Evolutionary conservation across 2,113 vertebrate genomes (phyloP), one percentile per base, ranked within the genome.

Genomic region (Verasper variegatus): DNA sequence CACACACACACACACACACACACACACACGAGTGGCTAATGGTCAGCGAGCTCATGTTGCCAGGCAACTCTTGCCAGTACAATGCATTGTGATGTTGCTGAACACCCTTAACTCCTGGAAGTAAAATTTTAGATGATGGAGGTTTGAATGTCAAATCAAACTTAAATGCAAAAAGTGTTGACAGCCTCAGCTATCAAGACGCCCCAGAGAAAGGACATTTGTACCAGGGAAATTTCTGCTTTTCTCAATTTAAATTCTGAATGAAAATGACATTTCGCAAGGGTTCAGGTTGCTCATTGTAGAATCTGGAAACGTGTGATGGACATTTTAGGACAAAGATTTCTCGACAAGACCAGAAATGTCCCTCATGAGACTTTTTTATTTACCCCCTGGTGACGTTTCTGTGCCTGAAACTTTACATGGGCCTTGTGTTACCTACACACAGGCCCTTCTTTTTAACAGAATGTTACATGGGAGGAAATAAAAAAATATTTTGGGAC

Each of bases 41-140:
- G 73, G 83, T 84, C 62, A 76, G 49, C 71, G 67, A 83, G 69
- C 77, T 82, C 35, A 64, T 20, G 85, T 89, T 89, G 84, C 86
- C 72, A 79, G 66, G 88, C 81, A 80, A 82, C 77, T 81, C n/a
- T 21, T 74, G 74, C 62, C 64, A 62, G 51, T 65, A 59, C 83
- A 69, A 84, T 23, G 60, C 56, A 37, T 78, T 63, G 66, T 68
- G 68, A 57, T 37, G 37, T 69, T 49, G 70, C 58, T 66, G 17
- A 75, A 68, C 49, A 68, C 26, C 56, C 18, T 78, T 68, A 27
- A 45, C 21, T 40, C 40, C 56, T 35, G 17, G 21, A 77, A 58
- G 20, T 69, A 52, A 42, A 37, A 72, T 67, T 27, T 58, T 12
- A 72, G 73, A 45, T 65, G 37, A 58, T 56, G 55, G 40, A 83